Percentiles rank a stretch among this genome's conserved stretches.
These are phyloP conservation scores for Blera fallax DNA, from an alignment of 2,888 invertebrate genomes.

Conservation along the genomic window DNA sequence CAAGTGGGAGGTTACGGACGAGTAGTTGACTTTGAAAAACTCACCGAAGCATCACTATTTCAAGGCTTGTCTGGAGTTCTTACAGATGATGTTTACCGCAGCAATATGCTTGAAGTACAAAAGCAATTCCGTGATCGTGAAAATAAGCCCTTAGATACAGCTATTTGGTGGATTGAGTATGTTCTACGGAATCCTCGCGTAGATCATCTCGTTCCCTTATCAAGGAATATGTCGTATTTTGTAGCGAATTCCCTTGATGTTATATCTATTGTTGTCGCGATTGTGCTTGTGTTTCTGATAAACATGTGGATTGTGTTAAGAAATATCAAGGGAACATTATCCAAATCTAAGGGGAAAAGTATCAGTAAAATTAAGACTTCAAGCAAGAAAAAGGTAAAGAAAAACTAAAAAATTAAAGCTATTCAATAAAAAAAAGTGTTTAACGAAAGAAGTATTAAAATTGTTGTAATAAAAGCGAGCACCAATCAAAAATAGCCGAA, in stretches of 20 bases:
- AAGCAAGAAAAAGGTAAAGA: slow-evolving; percentile 19
- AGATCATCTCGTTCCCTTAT: slow-evolving; percentile 81
- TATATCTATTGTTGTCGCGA: slow-evolving; percentile 3
- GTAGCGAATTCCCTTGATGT: slow-evolving; percentile 82
- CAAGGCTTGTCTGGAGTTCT: slow-evolving; percentile 54
- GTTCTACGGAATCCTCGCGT: slow-evolving; percentile 83
- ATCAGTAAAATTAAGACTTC: not conserved
- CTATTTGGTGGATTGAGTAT: slow-evolving; percentile 85
- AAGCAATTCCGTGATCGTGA: slow-evolving; percentile 82
- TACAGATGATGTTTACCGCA: slow-evolving; percentile 55
- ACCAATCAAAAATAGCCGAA: too few relatives aligned
- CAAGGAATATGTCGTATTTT: slow-evolving; percentile 81
- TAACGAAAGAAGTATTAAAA: not conserved
- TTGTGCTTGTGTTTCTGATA: slow-evolving; percentile 21
- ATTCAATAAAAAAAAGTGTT: not conserved
- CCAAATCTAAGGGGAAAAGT: not conserved
- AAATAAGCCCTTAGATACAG: slow-evolving; percentile 83
- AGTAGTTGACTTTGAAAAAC: slow-evolving; percentile 53
- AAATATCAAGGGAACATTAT: not conserved
- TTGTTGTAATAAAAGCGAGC: too few relatives aligned
- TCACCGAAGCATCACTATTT: slow-evolving; percentile 43
- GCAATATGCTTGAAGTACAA: slow-evolving; percentile 80
- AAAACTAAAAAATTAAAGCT: not conserved
- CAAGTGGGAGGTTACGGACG: slow-evolving; percentile 45
- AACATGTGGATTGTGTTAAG: slow-evolving; percentile 14